Percentiles rank a stretch among this genome's conserved stretches.
Conservation (phyloP, 1,140 invertebrate genomes). For the Coelopa frigida region DNA sequence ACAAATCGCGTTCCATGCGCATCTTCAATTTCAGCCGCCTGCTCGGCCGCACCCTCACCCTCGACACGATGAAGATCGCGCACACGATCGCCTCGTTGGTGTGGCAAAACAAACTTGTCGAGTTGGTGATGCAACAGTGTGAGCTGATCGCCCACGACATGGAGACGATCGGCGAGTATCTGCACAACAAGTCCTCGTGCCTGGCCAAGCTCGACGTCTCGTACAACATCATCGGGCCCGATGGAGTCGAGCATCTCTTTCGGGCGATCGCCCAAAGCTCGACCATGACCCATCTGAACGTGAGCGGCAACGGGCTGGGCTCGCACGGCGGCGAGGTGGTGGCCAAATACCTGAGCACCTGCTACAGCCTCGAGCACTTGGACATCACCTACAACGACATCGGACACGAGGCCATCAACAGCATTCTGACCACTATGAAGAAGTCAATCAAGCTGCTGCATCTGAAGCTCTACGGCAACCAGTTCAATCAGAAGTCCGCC, state of each 20-base stretch:
- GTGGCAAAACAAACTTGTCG: constrained; percentile 26
- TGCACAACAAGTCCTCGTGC: constrained; percentile 3
- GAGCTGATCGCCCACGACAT: constrained; percentile 30
- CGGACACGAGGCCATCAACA: constrained; percentile 13
- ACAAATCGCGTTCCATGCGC: constrained; percentile 23
- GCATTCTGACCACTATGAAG: constrained; percentile 24
- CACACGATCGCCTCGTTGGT: constrained; percentile 22
- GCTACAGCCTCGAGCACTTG: constrained; percentile 20
- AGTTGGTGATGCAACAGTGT: constrained; percentile 25
- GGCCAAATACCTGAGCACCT: constrained; percentile 20
- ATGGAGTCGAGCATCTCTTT: constrained; percentile 26
- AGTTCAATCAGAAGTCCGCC: constrained; percentile 19
- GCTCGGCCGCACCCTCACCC: constrained; percentile 15
- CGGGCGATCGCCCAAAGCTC: constrained; percentile 16
- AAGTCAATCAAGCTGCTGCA: constrained; percentile 21
- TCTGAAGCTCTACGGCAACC: constrained; percentile 25
- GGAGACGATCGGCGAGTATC: constrained; percentile 26
- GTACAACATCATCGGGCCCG: constrained; percentile 23
- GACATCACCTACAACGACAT: constrained; percentile 27
- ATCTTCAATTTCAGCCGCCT: constrained; percentile 19
- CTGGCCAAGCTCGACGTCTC: constrained; percentile 20
- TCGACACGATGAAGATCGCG: constrained; percentile 32
- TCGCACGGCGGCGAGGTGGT: constrained; percentile 29
- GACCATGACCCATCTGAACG: constrained; percentile 20
- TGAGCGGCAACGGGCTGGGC: constrained; percentile 27